phyloP scores from a whole-genome alignment of 2,113 vertebrate species.

The Romanogobio albipinnatus region DNA sequence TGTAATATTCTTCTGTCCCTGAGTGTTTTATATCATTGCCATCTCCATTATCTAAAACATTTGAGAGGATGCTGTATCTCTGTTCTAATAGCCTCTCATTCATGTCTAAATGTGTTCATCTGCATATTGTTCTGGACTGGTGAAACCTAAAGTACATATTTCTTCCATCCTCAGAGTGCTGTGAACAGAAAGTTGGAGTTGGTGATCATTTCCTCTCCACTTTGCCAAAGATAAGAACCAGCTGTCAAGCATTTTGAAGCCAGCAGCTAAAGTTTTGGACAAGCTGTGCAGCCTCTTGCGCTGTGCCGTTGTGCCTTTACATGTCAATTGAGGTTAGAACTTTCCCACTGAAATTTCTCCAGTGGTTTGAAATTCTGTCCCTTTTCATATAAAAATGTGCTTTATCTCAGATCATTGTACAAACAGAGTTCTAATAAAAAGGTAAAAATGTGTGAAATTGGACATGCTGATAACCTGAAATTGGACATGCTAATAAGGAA shows the following conservation, averaged over 20 bases:
- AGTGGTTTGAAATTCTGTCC: neutral
- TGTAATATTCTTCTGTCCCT: neutral
- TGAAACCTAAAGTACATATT: neutral
- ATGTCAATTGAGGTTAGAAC: constrained; percentile 8
- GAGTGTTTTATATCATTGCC: neutral
- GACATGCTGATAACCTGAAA: neutral
- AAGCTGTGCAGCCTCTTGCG: constrained; percentile 37
- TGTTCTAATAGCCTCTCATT: neutral
- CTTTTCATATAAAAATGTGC: neutral
- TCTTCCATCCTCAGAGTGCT: neutral
- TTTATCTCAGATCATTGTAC: neutral
- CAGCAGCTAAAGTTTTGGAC: constrained; percentile 11
- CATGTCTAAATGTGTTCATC: constrained; percentile 2
- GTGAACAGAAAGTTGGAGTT: constrained; percentile 36
- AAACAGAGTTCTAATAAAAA: neutral
- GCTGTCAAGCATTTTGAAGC: constrained; percentile 43
- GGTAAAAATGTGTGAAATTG: neutral
- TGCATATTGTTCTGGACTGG: constrained; percentile 11
- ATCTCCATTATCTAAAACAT: neutral
- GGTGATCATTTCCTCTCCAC: constrained; percentile 6
- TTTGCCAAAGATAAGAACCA: constrained; percentile 34
- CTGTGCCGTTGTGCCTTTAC: constrained; percentile 2
- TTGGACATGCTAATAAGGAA: neutral
- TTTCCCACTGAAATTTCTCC: neutral
- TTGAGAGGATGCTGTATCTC: neutral